phyloP scores from a whole-genome alignment of 2,797 vertebrate genomes.

The Heteromormyrus szaboi region DNA sequence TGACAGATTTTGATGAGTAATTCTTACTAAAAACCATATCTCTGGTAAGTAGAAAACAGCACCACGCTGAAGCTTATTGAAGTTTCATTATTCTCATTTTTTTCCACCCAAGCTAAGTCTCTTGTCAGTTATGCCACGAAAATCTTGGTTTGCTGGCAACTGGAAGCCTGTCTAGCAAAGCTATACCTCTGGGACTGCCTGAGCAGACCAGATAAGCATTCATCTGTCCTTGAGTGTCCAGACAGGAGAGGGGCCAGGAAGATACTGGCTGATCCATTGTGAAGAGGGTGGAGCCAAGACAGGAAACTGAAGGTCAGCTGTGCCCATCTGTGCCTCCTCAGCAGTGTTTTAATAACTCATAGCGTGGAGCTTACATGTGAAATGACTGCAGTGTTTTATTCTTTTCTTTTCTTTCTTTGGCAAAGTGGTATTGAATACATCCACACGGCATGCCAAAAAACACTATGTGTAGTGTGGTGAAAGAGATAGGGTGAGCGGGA shows the following conservation, averaged over 20 bases:
- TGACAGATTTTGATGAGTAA: not conserved
- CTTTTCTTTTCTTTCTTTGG: constrained; percentile 37
- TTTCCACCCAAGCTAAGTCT: not conserved
- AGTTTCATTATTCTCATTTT: not conserved
- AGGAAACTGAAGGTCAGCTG: constrained; percentile 8
- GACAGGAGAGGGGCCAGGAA: not conserved
- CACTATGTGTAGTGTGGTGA: constrained; percentile 24
- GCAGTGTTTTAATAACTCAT: constrained; percentile 12
- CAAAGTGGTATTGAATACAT: constrained; percentile 31
- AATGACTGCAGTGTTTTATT: constrained; percentile 39
- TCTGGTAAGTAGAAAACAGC: not conserved
- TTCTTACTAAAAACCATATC: not conserved
- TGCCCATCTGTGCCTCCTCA: not conserved
- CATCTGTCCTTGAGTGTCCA: not conserved
- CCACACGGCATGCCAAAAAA: constrained; percentile 27
- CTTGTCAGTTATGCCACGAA: not conserved
- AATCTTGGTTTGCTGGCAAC: constrained; percentile 28
- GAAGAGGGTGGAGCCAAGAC: not conserved
- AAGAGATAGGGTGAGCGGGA: constrained; percentile 37
- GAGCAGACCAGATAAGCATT: constrained; percentile 14
- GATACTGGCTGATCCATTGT: not conserved
- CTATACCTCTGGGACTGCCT: not conserved
- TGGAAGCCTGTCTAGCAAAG: constrained; percentile 9
- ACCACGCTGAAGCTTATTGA: not conserved
- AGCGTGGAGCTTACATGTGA: constrained; percentile 24